Evolutionary conservation across 2,888 invertebrate species (phyloP), one percentile per base, ranked within the genome.

Genomic region (Orthosia incerta): DNA sequence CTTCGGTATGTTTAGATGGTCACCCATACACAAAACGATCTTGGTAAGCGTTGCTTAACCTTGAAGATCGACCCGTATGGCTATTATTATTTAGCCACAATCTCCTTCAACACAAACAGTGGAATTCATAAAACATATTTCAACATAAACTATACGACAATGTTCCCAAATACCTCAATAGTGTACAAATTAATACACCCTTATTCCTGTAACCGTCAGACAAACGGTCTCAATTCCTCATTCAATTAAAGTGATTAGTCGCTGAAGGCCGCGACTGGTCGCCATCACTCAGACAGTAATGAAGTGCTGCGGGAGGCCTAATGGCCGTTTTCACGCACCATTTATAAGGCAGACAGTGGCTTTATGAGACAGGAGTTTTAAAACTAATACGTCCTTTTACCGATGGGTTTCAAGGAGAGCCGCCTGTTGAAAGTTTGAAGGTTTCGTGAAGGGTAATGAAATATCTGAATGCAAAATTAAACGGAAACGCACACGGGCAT

Each of bases 261-360:
- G 72, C 64, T 82, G 72, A 82, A 80, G 66, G 72, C 62, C 45
- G 66, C 46, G 50, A 20, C 55, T 59, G 39, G 20, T 51, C 79
- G 55, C 50, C 79, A 68, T 82, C 83, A 65, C 55, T 80, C 83
- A 82, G 57, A 11, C 18, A 12, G 45, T 68, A 82, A 80, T 65
- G 77, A 70, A 82, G 79, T 82, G 77, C 20, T 48, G 55, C 26
- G 12, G 18, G 45, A 13, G 45, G 61, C 56, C 69, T 80, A 68
- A 80, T 83, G 74, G 56, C 7, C 60, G 66, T 61, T 79, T 80
- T 80, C 80, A 80, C 79, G 79, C 79, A 74, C 60, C 68, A 61
- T 80, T 82, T 73, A 79, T 70, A 50, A 73, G 45, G 57, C 48
- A 53, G 45, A 79, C 55, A 65, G 45, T 45, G 9, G 56, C 55